Evolutionary conservation across 2,888 invertebrate species (phyloP), one percentile per base, ranked within the genome.

Genomic region (Neoascia interrupta): DNA sequence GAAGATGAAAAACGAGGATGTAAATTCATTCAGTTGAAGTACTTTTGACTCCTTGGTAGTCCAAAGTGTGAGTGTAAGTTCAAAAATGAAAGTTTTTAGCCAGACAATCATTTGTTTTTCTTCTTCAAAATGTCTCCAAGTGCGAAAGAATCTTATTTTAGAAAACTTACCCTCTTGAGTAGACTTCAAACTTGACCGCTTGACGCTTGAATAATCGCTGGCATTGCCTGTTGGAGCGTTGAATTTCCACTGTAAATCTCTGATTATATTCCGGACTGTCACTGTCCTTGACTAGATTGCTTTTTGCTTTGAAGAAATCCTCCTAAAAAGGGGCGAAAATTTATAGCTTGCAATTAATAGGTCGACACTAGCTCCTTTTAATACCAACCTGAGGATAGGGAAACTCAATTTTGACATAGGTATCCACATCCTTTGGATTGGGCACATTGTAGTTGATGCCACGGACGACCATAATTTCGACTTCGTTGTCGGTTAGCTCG

Each of bases 401-500:
- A 87, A 98, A 96, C 85, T 98, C 97, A 84, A 95, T 94, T 86
- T 94, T 96, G 8, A 99, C 95, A 85, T 96, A 98, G 0, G 98
- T 97, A 85, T 98, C 97, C 21, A 97, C 91, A 73, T 97, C 97
- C 85, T 95, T 95, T 0, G 96, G 93, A 87, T 95, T 94, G 60
- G 92, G 89, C 43, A 95, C 95, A 87, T 92, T 93, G 89, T 95
- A 97, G 83, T 95, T 95, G 74, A 97, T 93, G 47, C 98, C 98
- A 83, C 96, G 92, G 1, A 97, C 91, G 76, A 98, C 92, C 16
- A 92, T 92, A 82, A 98, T 90, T 90, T 98, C 97, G 83, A 98
- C 89, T 85, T 97, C 97, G 88, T 94, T 95, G 87, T 97, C 97
- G 39, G 93, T 94, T 80, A 98, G 90, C 86, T 98, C 98, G n/a